Evolutionary conservation across 2,113 vertebrate species (phyloP).

Genomic region (Brachypodius melanocephalos): DNA sequence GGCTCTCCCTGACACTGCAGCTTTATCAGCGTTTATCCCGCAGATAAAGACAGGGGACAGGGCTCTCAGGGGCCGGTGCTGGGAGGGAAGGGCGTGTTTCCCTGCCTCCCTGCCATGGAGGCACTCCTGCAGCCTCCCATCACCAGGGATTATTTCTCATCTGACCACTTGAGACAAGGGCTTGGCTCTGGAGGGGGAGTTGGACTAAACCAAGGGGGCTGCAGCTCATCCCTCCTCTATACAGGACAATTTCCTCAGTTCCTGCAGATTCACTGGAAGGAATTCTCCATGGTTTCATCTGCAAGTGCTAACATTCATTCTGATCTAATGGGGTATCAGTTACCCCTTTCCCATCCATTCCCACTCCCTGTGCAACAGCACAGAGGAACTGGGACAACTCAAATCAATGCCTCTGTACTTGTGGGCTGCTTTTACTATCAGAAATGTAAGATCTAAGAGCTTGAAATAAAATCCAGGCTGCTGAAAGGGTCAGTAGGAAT

Average conservation of each 20-base stretch:
- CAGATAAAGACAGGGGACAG: neutral
- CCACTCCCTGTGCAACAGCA: too few species aligned
- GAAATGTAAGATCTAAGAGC: neutral
- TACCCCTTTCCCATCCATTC: fast-evolving
- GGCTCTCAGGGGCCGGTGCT: neutral
- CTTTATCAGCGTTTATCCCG: slow-evolving; percentile 15
- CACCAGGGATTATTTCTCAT: neutral
- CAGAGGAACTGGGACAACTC: neutral
- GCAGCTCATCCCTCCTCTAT: neutral
- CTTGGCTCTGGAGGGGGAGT: neutral
- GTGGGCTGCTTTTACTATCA: neutral
- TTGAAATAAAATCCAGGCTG: neutral
- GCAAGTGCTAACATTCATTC: neutral
- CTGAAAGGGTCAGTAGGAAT: neutral
- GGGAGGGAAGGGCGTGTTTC: neutral
- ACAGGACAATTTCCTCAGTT: neutral
- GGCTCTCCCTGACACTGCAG: slow-evolving; percentile 62
- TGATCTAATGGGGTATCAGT: neutral
- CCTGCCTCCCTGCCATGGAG: neutral
- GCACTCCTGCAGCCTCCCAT: neutral
- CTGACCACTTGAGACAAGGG: neutral
- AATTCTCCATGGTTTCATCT: neutral
- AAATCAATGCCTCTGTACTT: neutral
- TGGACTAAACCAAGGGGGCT: neutral
- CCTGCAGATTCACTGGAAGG: neutral